Percentiles rank a stretch among this genome's conserved stretches.
Evolutionary conservation across 2,113 vertebrate species (phyloP).

Genomic region (Fregata magnificens): DNA sequence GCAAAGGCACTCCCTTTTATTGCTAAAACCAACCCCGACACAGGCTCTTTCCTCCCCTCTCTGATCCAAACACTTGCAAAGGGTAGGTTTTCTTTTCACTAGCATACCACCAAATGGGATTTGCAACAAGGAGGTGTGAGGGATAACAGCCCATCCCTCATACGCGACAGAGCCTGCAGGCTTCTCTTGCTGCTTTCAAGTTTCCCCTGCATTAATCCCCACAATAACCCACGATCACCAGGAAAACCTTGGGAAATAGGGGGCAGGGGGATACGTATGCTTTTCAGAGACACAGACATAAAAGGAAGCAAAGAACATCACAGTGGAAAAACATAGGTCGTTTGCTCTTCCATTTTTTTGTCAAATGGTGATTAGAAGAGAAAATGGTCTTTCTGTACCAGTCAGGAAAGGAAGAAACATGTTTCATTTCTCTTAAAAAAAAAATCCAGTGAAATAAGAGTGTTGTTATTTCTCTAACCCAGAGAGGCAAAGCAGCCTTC

Average conservation of each 20-base stretch:
- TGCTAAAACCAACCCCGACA: not conserved
- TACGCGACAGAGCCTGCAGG: not conserved
- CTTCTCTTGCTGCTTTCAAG: slow-evolving; percentile 26
- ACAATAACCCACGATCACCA: slow-evolving; percentile 38
- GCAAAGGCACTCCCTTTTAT: not conserved
- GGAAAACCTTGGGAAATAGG: slow-evolving; percentile 47
- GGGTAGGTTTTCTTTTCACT: not conserved
- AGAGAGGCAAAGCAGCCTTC: not conserved
- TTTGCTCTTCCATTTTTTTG: slow-evolving; percentile 43
- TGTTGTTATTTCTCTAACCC: not conserved
- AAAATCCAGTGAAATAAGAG: not conserved
- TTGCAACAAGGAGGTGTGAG: not conserved
- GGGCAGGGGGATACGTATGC: slow-evolving; percentile 25
- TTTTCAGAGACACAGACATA: slow-evolving; percentile 27
- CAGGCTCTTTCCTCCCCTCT: not conserved
- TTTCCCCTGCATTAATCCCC: slow-evolving; percentile 23
- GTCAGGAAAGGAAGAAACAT: slow-evolving; percentile 18
- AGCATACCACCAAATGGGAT: not conserved
- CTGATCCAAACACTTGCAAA: not conserved
- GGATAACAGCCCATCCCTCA: slow-evolving; percentile 14
- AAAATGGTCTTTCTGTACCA: slow-evolving; percentile 5
- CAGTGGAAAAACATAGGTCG: not conserved
- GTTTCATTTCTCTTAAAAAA: not conserved
- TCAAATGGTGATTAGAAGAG: slow-evolving; percentile 54
- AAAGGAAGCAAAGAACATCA: slow-evolving; percentile 45